Conservation (phyloP, 2,113 vertebrate species). For the Brienomyrus brachyistius region DNA sequence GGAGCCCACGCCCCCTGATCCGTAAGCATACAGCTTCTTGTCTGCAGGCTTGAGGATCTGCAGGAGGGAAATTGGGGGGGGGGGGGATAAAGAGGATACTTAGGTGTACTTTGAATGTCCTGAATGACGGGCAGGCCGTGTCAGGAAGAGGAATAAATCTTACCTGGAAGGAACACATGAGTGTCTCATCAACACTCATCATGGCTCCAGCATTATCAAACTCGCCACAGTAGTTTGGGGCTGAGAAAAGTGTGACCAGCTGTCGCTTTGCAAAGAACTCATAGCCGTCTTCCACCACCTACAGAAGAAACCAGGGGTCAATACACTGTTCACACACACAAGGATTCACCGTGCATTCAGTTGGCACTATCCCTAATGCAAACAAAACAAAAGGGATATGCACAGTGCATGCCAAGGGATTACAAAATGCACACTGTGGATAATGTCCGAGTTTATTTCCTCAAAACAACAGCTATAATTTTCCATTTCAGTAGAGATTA, state of each 20-base stretch:
- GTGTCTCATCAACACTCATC: conserved; percentile 94
- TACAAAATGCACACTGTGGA: neutral
- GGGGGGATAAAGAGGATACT: neutral
- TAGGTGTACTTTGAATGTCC: neutral
- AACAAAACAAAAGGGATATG: neutral
- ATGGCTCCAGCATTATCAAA: conserved; percentile 94
- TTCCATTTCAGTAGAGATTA: neutral
- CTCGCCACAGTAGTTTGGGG: conserved; percentile 93
- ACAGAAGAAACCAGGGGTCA: neutral
- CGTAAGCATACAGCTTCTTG: conserved; percentile 91
- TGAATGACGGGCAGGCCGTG: neutral
- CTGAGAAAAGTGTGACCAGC: conserved; percentile 91
- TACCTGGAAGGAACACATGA: conserved; percentile 98
- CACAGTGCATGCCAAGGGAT: neutral
- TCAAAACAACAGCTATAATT: neutral
- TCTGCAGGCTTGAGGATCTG: conserved; percentile 94
- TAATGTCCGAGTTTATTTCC: neutral
- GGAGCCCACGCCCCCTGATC: conserved; percentile 70
- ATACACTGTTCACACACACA: neutral
- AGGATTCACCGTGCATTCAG: neutral
- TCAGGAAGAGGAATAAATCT: neutral
- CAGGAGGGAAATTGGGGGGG: neutral
- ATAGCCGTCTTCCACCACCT: conserved; percentile 94
- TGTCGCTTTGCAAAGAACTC: conserved; percentile 96
- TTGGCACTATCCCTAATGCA: neutral